Evolutionary conservation across 2,797 vertebrate genomes (phyloP), one percentile per base, ranked within the genome.

Genomic region (Thalassophryne amazonica): DNA sequence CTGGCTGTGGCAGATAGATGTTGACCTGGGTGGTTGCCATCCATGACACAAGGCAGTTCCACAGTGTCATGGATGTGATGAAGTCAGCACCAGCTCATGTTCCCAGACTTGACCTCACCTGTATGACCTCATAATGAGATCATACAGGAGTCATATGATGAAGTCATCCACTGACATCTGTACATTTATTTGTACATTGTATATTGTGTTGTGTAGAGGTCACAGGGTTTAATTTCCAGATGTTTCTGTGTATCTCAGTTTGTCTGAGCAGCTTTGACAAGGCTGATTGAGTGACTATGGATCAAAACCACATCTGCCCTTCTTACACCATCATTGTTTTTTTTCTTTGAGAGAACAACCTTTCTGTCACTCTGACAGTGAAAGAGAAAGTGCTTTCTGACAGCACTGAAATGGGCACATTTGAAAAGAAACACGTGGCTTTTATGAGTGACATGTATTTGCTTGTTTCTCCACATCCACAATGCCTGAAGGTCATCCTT

Each of bases 221-320:
- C n/a, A n/a, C n/a, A n/a, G n/a, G n/a, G n/a, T n/a, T n/a, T n/a
- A n/a, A n/a, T 24, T 69, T 84, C 88, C 90, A 92, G 89, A 90
- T 91, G 89, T 90, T 87, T 62, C 30, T 2, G 25, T 1, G 55
- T 3, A 16, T 86, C 89, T 84, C 85, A 23, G 48, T 80, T 86
- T 55, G 74, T 79, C 80, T 81, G 67, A 74, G 75, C 72, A 8
- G 77, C 70, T 71, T 73, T 62, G 37, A 55, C 63, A 37, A 65
- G 54, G 63, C 73, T 81, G 79, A 74, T 63, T 73, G 69, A 76
- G 76, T 69, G 73, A 75, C 83, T 86, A 71, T 69, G 28, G 76
- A 73, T 73, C 60, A 35, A 56, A 73, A 73, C 54, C 81, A 78
- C 90, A 90, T 89, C 87, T 91, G 91, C 90, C 83, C 83, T 69